Conservation (phyloP, 2,888 invertebrate species). For the Ptychoptera albimana region DNA sequence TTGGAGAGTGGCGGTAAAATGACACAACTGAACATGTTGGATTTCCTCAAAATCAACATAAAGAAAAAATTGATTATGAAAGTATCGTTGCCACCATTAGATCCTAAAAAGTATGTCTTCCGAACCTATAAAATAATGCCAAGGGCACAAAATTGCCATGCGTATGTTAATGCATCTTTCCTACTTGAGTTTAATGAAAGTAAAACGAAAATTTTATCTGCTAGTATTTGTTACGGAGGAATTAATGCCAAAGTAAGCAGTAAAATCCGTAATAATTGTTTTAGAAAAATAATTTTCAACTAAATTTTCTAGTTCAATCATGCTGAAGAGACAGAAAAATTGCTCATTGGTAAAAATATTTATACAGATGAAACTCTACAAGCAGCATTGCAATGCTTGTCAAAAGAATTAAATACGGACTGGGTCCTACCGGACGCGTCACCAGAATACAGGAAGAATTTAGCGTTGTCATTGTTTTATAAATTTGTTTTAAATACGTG, state of each 20-base stretch:
- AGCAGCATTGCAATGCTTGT: constrained; percentile 32
- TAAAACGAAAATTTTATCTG: constrained; percentile 28
- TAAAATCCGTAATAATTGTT: not conserved
- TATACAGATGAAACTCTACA: constrained; percentile 31
- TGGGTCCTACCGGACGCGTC: constrained; percentile 44
- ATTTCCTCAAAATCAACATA: constrained; percentile 33
- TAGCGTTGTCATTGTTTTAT: constrained; percentile 63
- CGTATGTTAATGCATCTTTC: constrained; percentile 60
- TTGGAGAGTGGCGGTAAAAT: constrained; percentile 23
- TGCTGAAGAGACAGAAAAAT: constrained; percentile 37
- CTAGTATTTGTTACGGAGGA: constrained; percentile 43
- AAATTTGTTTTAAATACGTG: constrained; percentile 47
- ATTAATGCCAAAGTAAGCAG: constrained; percentile 25
- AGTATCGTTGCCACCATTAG: constrained; percentile 17
- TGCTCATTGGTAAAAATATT: constrained; percentile 30
- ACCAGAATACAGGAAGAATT: constrained; percentile 46
- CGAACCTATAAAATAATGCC: constrained; percentile 50
- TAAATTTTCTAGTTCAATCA: constrained; percentile 21
- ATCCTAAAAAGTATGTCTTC: constrained; percentile 21
- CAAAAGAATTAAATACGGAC: constrained; percentile 40
- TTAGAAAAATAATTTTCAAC: not conserved
- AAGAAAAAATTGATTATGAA: constrained; percentile 24
- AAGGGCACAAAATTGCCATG: constrained; percentile 55
- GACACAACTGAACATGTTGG: constrained; percentile 7
- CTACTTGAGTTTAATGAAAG: constrained; percentile 36